Percentiles rank a stretch among this genome's conserved stretches.
These are phyloP conservation scores for Diabrotica virgifera DNA, from an alignment of 1,140 invertebrate species.

Conservation along the genomic window DNA sequence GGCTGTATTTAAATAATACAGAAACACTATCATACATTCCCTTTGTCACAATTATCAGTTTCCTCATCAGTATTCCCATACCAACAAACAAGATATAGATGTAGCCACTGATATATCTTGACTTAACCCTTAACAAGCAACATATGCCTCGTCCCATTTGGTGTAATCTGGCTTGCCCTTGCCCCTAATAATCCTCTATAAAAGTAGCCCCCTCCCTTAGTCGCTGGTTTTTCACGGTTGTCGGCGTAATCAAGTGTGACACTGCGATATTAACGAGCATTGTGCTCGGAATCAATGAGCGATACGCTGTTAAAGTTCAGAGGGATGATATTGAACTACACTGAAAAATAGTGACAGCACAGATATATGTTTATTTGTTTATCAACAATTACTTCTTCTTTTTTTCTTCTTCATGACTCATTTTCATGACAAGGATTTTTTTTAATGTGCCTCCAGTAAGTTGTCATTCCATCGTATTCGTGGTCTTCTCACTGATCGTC, in stretches of 20 bases:
- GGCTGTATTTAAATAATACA: no score
- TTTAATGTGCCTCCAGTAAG: no score
- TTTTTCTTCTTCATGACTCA: no score
- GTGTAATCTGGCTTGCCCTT: constrained; percentile 38
- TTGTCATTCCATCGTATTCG: no score
- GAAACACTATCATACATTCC: no score
- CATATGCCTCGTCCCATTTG: constrained; percentile 35
- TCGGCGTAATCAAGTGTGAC: constrained; percentile 41
- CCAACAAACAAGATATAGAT: constrained; percentile 16
- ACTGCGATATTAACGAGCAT: constrained; percentile 40
- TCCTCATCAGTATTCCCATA: constrained; percentile 4
- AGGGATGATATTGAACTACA: constrained; percentile 1
- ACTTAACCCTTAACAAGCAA: constrained; percentile 35
- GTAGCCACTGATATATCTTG: constrained; percentile 30
- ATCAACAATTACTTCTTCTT: no score
- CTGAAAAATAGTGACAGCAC: not conserved
- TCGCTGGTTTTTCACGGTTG: constrained; percentile 29
- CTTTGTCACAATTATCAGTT: not conserved
- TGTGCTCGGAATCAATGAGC: constrained; percentile 29
- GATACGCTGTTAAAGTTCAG: constrained; percentile 18
- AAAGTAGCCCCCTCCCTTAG: constrained; percentile 24
- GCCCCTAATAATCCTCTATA: constrained; percentile 23
- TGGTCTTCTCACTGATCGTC: no score
- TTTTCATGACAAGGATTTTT: no score
- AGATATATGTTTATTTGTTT: no score